These are phyloP conservation scores for Helarctos malayanus DNA, from an alignment of 2,797 vertebrate species.

Conservation along the genomic window DNA sequence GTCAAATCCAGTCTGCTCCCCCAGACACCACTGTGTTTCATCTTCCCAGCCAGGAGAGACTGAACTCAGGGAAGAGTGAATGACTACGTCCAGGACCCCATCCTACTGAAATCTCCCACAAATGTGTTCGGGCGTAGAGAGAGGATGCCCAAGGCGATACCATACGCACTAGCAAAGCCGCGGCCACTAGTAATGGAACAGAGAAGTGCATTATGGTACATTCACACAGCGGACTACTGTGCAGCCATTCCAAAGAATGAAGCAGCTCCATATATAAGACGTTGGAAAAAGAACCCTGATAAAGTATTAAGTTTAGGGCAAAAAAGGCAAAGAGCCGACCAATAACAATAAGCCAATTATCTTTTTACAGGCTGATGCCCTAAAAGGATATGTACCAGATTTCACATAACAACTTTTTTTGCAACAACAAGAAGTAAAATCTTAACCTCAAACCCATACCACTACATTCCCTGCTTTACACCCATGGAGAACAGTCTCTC, in stretches of 20 bases:
- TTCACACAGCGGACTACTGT: no score
- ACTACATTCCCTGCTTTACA: background rate
- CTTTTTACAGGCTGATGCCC: background rate
- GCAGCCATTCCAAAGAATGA: background rate
- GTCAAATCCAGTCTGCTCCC: background rate
- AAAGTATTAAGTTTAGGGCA: background rate
- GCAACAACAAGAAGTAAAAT: background rate
- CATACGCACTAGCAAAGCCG: background rate
- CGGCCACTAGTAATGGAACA: fast-evolving
- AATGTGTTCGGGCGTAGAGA: fast-evolving
- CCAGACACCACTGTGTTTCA: background rate
- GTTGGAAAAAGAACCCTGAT: background rate
- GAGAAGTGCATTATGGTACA: fast-evolving
- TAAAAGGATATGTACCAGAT: background rate
- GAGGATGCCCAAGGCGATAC: background rate
- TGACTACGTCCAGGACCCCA: fast-evolving
- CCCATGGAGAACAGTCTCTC: background rate
- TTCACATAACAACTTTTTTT: background rate
- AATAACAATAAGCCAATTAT: background rate
- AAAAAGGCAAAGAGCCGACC: background rate
- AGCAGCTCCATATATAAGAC: fast-evolving
- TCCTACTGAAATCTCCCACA: background rate
- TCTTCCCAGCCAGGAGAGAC: background rate
- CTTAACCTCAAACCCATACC: background rate
- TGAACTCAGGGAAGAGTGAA: background rate